A percentile compares a stretch with the other conserved stretches of the same genome.
phyloP scores from a whole-genome alignment of 2,113 vertebrate genomes.

The Poecilia latipinna region DNA sequence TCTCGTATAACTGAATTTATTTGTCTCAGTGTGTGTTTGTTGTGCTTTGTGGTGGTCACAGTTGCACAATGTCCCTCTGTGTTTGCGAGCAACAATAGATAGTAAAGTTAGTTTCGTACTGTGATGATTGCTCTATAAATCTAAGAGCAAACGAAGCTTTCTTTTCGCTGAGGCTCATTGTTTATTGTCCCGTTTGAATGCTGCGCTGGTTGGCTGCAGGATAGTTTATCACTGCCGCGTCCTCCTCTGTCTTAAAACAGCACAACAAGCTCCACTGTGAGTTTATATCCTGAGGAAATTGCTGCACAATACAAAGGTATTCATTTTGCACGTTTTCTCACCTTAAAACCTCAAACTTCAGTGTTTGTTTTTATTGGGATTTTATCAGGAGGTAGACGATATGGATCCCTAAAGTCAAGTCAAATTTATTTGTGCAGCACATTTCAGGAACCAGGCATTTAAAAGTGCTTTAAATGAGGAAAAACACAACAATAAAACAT shows the following conservation, averaged over 20 bases:
- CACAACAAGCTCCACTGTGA: neutral
- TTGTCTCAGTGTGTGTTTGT: slow-evolving; percentile 24
- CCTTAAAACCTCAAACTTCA: neutral
- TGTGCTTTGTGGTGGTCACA: slow-evolving; percentile 59
- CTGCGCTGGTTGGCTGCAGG: neutral
- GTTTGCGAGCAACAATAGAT: slow-evolving; percentile 58
- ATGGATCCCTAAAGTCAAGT: too few relatives aligned
- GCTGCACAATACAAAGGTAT: neutral
- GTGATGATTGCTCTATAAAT: slow-evolving; percentile 79
- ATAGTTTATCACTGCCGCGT: slow-evolving; percentile 7
- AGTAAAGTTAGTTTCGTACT: slow-evolving; percentile 66
- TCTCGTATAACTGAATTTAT: slow-evolving; percentile 4
- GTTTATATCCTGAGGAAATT: neutral
- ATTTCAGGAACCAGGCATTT: too few relatives aligned
- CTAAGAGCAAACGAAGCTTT: slow-evolving; percentile 38
- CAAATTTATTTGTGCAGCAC: too few relatives aligned
- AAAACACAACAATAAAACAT: too few relatives aligned
- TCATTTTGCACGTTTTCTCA: neutral
- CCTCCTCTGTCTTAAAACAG: neutral
- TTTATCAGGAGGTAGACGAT: neutral
- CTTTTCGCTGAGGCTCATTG: slow-evolving; percentile 58
- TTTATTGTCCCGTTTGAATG: slow-evolving; percentile 59
- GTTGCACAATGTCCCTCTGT: slow-evolving; percentile 66
- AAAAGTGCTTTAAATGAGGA: too few relatives aligned
- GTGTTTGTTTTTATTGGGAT: neutral